phyloP scores from a whole-genome alignment of 2,797 vertebrate genomes.

The Falco naumanni region DNA sequence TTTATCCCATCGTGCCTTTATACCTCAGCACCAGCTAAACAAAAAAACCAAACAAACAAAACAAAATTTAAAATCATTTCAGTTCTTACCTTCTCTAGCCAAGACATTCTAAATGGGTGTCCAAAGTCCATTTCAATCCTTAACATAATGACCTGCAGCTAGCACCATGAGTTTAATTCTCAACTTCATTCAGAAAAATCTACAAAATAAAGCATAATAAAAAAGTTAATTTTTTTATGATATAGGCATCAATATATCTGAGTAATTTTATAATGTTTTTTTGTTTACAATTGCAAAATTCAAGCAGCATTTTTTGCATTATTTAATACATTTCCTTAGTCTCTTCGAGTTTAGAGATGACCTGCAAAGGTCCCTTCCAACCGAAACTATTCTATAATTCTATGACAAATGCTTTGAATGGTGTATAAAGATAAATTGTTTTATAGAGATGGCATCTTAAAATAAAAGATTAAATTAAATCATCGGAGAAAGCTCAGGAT shows the following conservation, averaged over 20 bases:
- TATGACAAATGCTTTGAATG: not conserved
- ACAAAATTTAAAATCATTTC: not conserved
- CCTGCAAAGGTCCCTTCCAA: not conserved
- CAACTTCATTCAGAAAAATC: not conserved
- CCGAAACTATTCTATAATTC: not conserved
- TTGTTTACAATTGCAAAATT: not conserved
- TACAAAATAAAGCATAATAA: not conserved
- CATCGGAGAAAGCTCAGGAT: not conserved
- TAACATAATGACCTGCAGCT: not conserved
- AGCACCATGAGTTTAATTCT: not conserved
- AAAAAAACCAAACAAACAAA: not conserved
- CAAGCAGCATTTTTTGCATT: not conserved
- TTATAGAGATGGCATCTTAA: not conserved
- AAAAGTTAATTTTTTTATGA: not conserved
- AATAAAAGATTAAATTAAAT: not conserved
- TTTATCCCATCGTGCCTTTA: not conserved
- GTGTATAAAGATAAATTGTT: not conserved
- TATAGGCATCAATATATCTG: not conserved
- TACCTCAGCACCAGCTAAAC: not conserved
- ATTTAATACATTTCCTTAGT: not conserved
- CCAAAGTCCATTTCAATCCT: not conserved
- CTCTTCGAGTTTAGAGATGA: not conserved
- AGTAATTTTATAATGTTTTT: not conserved
- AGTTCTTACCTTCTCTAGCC: not conserved
- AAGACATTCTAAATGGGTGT: not conserved